Evolutionary conservation across 2,888 invertebrate genomes (phyloP).

Genomic region (Rhimphoctona megacephalus): DNA sequence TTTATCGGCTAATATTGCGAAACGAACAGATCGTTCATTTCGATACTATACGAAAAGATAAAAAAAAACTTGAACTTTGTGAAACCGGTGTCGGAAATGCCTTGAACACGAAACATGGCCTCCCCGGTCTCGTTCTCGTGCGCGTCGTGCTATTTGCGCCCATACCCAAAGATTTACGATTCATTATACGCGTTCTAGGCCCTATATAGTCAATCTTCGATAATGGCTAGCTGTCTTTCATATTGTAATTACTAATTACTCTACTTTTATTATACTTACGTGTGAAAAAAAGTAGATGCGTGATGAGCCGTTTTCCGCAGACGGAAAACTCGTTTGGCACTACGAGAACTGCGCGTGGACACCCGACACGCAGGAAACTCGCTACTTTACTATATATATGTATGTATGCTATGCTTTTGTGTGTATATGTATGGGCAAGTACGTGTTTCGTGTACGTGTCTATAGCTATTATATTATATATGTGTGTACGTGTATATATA

Average conservation of each 20-base stretch:
- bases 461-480: constrained; percentile 5
- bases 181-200: constrained; percentile 1
- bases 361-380: constrained; percentile 65
- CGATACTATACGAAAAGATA: not conserved
- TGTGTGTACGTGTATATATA: constrained; percentile 21
- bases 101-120: constrained; percentile 58
- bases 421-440: constrained; percentile 7
- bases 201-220: not conserved
- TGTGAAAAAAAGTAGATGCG: constrained; percentile 44
- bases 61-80: not conserved
- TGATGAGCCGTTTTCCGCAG: constrained; percentile 54
- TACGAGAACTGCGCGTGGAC: constrained; percentile 67
- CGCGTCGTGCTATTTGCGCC: constrained; percentile 54
- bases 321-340: constrained; percentile 63
- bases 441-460: constrained; percentile 12
- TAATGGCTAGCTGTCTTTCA: not conserved
- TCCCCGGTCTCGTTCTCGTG: constrained; percentile 57
- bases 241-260: constrained; percentile 4
- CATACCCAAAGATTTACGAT: constrained; percentile 11
- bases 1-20: not conserved
- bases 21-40: not conserved
- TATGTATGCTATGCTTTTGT: constrained; percentile 18
- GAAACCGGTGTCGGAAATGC: constrained; percentile 49
- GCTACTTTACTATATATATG: constrained; percentile 43
- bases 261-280: constrained; percentile 40